Base-by-base conservation (phyloP, 2,888 invertebrate species). In the Tenthredo amoena region DNA sequence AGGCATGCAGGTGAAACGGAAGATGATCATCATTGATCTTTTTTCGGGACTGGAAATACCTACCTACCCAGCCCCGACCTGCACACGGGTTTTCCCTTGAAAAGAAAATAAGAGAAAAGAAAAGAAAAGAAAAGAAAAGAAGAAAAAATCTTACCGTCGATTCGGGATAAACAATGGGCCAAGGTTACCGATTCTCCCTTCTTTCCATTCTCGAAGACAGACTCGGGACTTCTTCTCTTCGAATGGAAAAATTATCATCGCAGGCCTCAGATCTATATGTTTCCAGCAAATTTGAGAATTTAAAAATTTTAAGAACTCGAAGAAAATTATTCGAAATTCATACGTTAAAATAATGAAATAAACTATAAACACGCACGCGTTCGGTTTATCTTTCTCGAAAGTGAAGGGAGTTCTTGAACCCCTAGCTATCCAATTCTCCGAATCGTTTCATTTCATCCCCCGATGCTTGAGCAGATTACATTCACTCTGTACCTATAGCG, bases 141-240 rank as follows among this genome's bases (percentile, higher is more conserved):
- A n/a, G n/a, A 18, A 6, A 68, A 68, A 34, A 34, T 12, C 34
- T 34, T 7, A 18, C 10, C 68, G 26, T 68, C 68, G 34, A 68
- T 55, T 55, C 55, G n/a, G 68, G 68, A 68, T 68, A 68, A 68
- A 68, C 68, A 68, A 68, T 68, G 68, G 18, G 21, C n/a, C 74
- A 43, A 74, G 74, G 74, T 74, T 47, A 43, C 47, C 74, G 21
- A 74, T 74, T 26, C 21, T n/a, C 15, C 40, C n/a, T 72, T 26
- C 74, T 12, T 9, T 43, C 4, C 26, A 26, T 12, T 26, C 9
- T 26, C 62, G 62, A 62, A 2, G 21, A 62, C 1, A 37, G 74
- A 43, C n/a, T 37, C 37, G 43, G 74, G 21, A 21, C 21, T 74
- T 74, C 74, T 43, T 26, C 21, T 43, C 43, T 43, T 74, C 43